phyloP scores from a whole-genome alignment of 2,888 invertebrate species.

The Apamea sordens region DNA sequence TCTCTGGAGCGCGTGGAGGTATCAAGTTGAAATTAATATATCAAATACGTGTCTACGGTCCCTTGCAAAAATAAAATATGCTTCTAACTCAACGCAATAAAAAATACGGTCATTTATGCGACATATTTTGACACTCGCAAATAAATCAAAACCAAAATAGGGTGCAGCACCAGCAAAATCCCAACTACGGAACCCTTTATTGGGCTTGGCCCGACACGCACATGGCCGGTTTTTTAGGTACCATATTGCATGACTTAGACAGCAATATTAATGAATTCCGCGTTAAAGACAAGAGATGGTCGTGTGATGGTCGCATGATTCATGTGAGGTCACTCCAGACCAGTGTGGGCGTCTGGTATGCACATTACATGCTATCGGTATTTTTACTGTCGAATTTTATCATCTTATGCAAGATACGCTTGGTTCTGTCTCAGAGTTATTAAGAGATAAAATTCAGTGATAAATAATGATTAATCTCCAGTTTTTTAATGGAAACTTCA shows the following conservation, averaged over 20 bases:
- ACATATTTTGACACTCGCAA: too few species aligned
- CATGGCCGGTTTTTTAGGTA: background rate
- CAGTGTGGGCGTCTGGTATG: conserved; percentile 34
- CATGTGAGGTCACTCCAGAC: conserved; percentile 19
- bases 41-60: too few species aligned
- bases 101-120: too few species aligned
- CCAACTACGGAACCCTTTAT: background rate
- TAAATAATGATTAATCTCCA: background rate
- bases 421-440: background rate
- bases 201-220: background rate
- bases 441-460: background rate
- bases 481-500: background rate
- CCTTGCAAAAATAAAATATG: too few species aligned
- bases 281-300: conserved; percentile 1
- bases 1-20: too few species aligned
- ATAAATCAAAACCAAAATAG: too few species aligned
- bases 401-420: conserved; percentile 1
- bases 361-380: conserved; percentile 9
- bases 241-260: background rate
- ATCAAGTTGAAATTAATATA: too few species aligned
- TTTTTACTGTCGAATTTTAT: conserved; percentile 19
- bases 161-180: background rate
- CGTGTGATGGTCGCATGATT: conserved; percentile 9
- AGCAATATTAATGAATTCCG: background rate
- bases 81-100: too few species aligned